Conservation (phyloP, 2,797 vertebrate genomes). For the Bradypus variegatus region DNA sequence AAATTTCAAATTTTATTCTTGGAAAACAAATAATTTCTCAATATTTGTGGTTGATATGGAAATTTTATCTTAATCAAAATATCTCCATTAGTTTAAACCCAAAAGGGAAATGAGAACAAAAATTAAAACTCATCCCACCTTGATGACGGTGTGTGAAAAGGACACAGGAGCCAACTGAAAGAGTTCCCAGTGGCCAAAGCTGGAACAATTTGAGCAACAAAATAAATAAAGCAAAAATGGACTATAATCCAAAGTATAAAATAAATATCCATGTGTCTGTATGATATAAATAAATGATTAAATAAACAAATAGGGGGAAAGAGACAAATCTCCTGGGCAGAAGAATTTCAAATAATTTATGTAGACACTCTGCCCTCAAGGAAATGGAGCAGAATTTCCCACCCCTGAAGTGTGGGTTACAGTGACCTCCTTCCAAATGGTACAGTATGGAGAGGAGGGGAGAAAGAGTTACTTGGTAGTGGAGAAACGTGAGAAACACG, state of each 20-base stretch:
- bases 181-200: no score
- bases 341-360: background rate
- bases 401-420: background rate
- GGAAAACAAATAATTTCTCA: no score
- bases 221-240: no score
- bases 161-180: no score
- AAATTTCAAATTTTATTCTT: background rate
- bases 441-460: background rate
- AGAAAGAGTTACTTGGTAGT: fast-evolving
- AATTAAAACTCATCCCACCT: background rate
- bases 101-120: background rate
- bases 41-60: no score
- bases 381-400: background rate
- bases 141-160: no score
- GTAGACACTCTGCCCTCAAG: background rate
- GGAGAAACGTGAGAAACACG: background rate
- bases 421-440: background rate
- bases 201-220: no score
- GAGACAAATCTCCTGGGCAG: background rate
- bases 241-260: no score
- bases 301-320: background rate
- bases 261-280: no score
- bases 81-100: no score
- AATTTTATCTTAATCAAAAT: no score
- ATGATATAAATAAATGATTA: background rate